Base-by-base conservation (phyloP, 2,797 vertebrate species). In the Stomatorhinus walkeri region DNA sequence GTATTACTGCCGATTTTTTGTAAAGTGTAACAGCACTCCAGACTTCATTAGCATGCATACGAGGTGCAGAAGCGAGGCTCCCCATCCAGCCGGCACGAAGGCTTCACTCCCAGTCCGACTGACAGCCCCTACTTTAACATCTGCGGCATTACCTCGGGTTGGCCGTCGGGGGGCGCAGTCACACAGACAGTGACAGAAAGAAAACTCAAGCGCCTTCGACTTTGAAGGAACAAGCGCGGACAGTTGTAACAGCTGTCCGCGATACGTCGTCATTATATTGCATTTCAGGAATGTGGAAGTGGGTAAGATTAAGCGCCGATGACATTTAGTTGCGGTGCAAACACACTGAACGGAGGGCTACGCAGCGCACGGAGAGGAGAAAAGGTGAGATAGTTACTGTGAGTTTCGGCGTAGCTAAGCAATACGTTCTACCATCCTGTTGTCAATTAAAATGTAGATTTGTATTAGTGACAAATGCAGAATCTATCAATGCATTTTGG, bases 141-240 rank as follows among this genome's bases (percentile, higher is more conserved):
- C 24, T 54, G 24, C 43, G 36, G 79, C 32, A 89, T 2, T 86
- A 46, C 59, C 8, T 16, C 14, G 5, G 22, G 3, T 46, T 8
- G 46, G 48, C 88, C 88, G 46, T 46, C 83, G 16, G 88, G 36
- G 83, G 83, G 88, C 88, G 88, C 83, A 28, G 40, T 9, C 52
- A 14, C 59, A 49, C 56, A 36, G 28, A 40, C 7, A 54, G 19
- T 79, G 32, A 89, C 56, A 7, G 51, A 54, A 49, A 48, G 54
- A 40, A 87, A 87, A 64, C 36, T 64, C 86, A 16, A 64, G 85
- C 32, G 16, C 52, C 28, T 36, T 43, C 28, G 51, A 51, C 85
- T 87, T 36, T 54, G 85, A 85, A 85, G 51, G 85, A 54, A 59
- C 28, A 36, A 36, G 52, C 64, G 85, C 32, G 85, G 85, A 59